Percentiles rank a stretch among this genome's conserved stretches.
Conservation (phyloP, 1,140 invertebrate genomes). For the Tachypleus tridentatus region DNA sequence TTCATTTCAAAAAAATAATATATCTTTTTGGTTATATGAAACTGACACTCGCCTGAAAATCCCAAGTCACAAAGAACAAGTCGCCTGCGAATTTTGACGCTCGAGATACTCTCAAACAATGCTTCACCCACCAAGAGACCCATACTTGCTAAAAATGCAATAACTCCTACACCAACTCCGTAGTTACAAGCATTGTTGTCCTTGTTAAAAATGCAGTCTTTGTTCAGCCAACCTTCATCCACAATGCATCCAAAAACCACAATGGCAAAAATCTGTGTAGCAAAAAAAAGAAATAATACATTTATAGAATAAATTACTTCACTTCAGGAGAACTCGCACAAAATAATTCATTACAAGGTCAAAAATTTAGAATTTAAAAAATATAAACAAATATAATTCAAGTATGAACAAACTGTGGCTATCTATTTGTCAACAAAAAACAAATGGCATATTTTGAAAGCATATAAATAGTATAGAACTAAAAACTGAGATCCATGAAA, state of each 20-base stretch:
- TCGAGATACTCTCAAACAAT: constrained; percentile 91
- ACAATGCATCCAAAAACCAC: constrained; percentile 95
- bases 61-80: constrained; percentile 80
- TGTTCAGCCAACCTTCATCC: constrained; percentile 66
- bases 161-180: constrained; percentile 76
- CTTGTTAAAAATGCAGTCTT: constrained; percentile 69
- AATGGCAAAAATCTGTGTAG: constrained; percentile 75
- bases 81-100: constrained; percentile 89
- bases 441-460: too few relatives aligned
- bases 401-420: too few relatives aligned
- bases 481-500: too few relatives aligned
- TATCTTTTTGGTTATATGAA: not conserved
- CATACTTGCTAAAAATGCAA: constrained; percentile 80
- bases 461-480: too few relatives aligned
- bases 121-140: constrained; percentile 82
- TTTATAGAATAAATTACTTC: too few relatives aligned
- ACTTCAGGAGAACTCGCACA: too few relatives aligned
- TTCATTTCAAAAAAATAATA: not conserved
- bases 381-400: too few relatives aligned
- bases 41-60: constrained; percentile 57
- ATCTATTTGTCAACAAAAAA: too few relatives aligned
- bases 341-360: too few relatives aligned
- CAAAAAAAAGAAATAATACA: constrained; percentile 1
- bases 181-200: constrained; percentile 87
- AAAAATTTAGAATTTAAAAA: too few relatives aligned